Percentiles rank a stretch among this genome's conserved stretches.
These are phyloP conservation scores for Temnothorax curvispinosus DNA, from an alignment of 1,140 invertebrate species.

Conservation along the genomic window DNA sequence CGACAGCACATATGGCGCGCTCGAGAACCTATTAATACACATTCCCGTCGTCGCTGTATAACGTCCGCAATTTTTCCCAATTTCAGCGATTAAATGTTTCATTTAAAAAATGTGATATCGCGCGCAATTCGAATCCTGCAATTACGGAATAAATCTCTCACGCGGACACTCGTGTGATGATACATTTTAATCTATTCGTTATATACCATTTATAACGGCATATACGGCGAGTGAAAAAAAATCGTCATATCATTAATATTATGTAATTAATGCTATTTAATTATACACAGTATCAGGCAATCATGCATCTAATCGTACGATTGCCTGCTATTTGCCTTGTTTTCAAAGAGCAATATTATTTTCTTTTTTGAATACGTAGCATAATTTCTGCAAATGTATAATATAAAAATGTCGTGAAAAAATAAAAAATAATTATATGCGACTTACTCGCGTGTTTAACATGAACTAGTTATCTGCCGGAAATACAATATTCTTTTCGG, in stretches of 20 bases:
- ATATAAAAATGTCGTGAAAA: not conserved
- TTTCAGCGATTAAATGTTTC: slow-evolving; percentile 41
- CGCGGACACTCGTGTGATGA: not conserved
- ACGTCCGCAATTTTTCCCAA: slow-evolving; percentile 13
- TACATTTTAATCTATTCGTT: slow-evolving; percentile 30
- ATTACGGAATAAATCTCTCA: slow-evolving; percentile 39
- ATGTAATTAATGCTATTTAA: not conserved
- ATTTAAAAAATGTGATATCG: slow-evolving; percentile 25
- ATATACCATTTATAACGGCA: not conserved
- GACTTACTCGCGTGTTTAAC: not conserved
- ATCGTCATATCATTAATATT: not conserved
- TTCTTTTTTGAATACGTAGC: not conserved
- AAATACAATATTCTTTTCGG: not conserved
- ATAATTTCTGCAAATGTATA: not conserved
- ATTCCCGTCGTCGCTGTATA: slow-evolving; percentile 3
- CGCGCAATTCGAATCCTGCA: not conserved
- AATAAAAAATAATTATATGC: not conserved
- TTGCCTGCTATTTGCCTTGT: not conserved
- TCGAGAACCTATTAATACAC: slow-evolving; percentile 51
- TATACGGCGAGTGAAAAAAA: not conserved
- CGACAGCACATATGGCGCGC: slow-evolving; percentile 26
- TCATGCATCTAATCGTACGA: not conserved
- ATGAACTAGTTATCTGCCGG: not conserved
- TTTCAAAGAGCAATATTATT: not conserved
- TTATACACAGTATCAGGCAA: not conserved